A percentile compares a stretch with the other conserved stretches of the same genome.
phyloP scores from a whole-genome alignment of 1,140 invertebrate species.

The Sarcophaga peregrina region DNA sequence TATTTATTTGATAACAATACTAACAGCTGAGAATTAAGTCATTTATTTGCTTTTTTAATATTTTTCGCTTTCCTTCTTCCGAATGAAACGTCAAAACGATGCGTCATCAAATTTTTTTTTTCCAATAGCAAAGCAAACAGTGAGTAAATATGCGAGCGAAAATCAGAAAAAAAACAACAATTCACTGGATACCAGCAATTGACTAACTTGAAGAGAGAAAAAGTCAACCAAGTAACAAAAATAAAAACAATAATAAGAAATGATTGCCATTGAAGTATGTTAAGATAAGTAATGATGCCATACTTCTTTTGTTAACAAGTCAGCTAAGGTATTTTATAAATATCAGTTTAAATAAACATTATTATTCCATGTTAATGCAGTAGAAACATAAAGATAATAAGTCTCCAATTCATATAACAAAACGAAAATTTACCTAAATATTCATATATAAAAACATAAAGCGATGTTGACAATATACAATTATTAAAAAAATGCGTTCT shows the following conservation, averaged over 20 bases:
- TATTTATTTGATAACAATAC: not conserved
- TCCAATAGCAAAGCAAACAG: conserved; percentile 14
- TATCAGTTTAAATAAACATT: too few species aligned
- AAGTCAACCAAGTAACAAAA: not conserved
- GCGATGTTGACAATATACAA: too few species aligned
- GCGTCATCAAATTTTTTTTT: conserved; percentile 32
- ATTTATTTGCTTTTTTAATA: not conserved
- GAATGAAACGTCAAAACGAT: conserved; percentile 34
- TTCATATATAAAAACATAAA: too few species aligned
- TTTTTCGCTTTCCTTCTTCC: not conserved
- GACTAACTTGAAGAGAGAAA: conserved; percentile 13
- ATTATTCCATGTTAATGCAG: too few species aligned
- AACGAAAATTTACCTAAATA: too few species aligned
- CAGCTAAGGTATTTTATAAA: too few species aligned
- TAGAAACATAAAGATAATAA: too few species aligned
- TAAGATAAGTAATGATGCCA: too few species aligned
- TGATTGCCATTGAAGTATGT: too few species aligned
- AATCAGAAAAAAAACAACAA: conserved; percentile 13
- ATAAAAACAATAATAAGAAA: conserved; percentile 1
- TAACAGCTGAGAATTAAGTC: conserved; percentile 5
- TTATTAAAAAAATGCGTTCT: too few species aligned
- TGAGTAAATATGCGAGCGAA: not conserved
- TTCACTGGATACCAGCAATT: not conserved
- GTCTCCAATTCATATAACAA: too few species aligned
- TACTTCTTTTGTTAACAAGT: too few species aligned